Evolutionary conservation across 2,113 vertebrate species (phyloP), one percentile per base, ranked within the genome.

Genomic region (Sarotherodon lohbergeri): DNA sequence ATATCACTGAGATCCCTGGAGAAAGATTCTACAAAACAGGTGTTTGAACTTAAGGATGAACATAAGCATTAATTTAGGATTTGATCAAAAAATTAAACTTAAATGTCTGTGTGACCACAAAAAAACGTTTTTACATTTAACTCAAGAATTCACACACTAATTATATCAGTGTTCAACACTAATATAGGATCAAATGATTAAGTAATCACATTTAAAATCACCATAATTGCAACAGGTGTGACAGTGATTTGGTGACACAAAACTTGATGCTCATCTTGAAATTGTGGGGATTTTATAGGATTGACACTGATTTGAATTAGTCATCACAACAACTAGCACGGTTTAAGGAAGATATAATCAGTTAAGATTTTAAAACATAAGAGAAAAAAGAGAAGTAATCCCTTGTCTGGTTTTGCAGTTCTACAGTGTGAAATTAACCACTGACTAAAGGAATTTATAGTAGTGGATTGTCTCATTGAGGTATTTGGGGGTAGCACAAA

Each of bases 381-480:
- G 29, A 36, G 61, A 66, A 36, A 66, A 66, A 36, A 39, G 32
- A 66, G 1, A 66, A 66, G 32, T n/a, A 66, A 0, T 39, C 32
- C 17, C 9, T 5, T 11, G 4, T 5, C 59, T 34, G 29, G 9
- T 34, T 63, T 11, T 66, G 17, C 17, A 66, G 3, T n/a, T 66
- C 32, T 0, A 66, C 32, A 4, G 6, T n/a, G 5, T 66, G 17
- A 66, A 36, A 66, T 66, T 39, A 66, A 39, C 24, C 4, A 1
- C 8, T 0, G 10, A 39, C 3, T 19, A n/a, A 36, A n/a, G 19
- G 7, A 4, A 36, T 0, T 17, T 66, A 19, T 39, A 66, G 9
- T 39, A 39, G 17, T 66, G 6, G 9, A 66, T 66, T n/a, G 2
- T 36, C 17, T 66, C 32, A 39, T 66, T 66, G 61, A n/a, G 32